Percentiles rank a stretch among this genome's conserved stretches.
These are phyloP conservation scores for Pteronotus mesoamericanus DNA, from an alignment of 2,797 vertebrate species.

Conservation along the genomic window DNA sequence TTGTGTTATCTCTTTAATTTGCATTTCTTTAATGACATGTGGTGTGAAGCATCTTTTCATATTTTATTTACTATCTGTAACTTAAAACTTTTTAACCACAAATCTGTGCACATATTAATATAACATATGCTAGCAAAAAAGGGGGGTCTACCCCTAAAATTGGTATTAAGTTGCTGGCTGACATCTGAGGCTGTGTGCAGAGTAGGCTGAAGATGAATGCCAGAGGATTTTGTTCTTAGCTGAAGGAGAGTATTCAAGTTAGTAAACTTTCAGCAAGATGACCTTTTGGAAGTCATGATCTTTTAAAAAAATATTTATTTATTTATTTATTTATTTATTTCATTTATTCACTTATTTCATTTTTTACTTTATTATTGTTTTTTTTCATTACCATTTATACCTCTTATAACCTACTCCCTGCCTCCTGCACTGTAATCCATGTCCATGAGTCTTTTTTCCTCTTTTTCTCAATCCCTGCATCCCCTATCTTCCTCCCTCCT, in stretches of 20 bases:
- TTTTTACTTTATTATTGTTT: too few species aligned
- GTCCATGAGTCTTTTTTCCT: too few species aligned
- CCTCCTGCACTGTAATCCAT: too few species aligned
- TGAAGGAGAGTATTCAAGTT: slow-evolving; percentile 88
- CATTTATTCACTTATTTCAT: too few species aligned
- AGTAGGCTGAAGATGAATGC: slow-evolving; percentile 76
- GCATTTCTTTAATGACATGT: neutral
- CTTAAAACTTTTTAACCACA: neutral
- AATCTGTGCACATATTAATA: neutral
- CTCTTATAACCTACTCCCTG: too few species aligned
- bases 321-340: too few species aligned
- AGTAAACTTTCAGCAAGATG: slow-evolving; percentile 83
- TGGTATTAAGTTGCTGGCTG: neutral
- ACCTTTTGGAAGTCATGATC: slow-evolving; percentile 86
- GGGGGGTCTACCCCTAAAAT: neutral
- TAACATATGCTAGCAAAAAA: neutral
- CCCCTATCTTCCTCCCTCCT: too few species aligned
- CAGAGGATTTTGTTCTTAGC: slow-evolving; percentile 85
- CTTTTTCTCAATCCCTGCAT: too few species aligned
- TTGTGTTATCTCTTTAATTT: neutral
- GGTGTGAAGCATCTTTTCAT: neutral
- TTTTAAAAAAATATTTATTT: slow-evolving; percentile 68
- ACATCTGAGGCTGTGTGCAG: neutral
- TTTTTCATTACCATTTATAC: too few species aligned
- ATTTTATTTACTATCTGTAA: neutral